A percentile compares a stretch with the other conserved stretches of the same genome.
These are phyloP conservation scores for Anguilla pacifica DNA, from an alignment of 2,797 vertebrate species.

Conservation along the genomic window DNA sequence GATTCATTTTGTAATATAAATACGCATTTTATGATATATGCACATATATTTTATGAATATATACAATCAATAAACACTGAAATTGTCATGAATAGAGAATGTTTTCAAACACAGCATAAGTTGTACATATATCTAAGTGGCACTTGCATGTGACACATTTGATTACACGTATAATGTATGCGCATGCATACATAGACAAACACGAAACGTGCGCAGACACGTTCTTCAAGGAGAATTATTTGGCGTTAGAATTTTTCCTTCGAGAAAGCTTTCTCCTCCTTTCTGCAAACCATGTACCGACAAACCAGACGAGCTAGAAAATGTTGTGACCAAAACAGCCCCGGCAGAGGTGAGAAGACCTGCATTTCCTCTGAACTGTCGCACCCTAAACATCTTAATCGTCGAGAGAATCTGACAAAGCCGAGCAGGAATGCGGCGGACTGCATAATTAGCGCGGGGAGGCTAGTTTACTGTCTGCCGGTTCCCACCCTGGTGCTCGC, in stretches of 20 bases:
- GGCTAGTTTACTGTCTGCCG: not conserved
- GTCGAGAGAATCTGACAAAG: not conserved
- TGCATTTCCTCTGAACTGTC: not conserved
- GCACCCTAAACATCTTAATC: conserved; percentile 13
- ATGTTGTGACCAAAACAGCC: conserved; percentile 4
- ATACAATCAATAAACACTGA: not conserved
- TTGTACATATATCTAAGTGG: not conserved
- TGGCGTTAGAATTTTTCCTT: not conserved
- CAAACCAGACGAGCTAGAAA: not conserved
- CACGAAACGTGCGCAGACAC: not conserved
- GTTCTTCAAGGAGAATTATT: not conserved
- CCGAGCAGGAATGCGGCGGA: not conserved
- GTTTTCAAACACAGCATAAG: not conserved
- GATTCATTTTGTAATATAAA: not conserved
- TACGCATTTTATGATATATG: not conserved
- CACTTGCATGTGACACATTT: not conserved
- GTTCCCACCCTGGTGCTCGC: not conserved
- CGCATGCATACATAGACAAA: not conserved
- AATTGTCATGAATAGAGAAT: not conserved
- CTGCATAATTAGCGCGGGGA: not conserved
- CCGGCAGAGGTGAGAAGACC: not conserved
- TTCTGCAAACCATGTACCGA: not conserved
- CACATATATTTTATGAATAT: too few species aligned
- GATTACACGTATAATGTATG: not conserved
- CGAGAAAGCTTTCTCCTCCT: not conserved